Evolutionary conservation across 2,113 vertebrate genomes (phyloP).

Genomic region (Hepsetus odoe): DNA sequence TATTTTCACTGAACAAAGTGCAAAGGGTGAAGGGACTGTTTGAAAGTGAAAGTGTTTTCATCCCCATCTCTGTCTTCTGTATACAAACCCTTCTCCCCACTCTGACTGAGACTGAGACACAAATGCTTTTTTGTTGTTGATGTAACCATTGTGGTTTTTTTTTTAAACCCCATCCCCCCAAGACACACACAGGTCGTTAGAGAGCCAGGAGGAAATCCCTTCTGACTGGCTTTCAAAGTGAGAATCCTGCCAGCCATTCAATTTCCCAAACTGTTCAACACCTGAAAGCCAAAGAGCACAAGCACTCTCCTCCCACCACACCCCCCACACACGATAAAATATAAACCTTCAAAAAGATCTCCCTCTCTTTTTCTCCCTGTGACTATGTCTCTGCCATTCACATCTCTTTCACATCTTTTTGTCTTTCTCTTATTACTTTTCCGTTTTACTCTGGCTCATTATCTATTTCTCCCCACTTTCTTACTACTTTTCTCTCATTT

Average conservation of each 20-base stretch:
- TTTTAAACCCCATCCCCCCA: neutral
- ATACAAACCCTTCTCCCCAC: neutral
- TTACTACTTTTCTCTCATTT: too few species aligned
- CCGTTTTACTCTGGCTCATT: neutral
- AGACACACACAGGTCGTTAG: neutral
- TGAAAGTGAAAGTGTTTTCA: neutral
- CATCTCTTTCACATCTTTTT: neutral
- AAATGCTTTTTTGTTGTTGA: neutral
- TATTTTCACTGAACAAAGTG: neutral
- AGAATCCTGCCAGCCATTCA: neutral
- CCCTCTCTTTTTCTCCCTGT: neutral
- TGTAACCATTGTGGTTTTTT: neutral
- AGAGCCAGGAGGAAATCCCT: neutral
- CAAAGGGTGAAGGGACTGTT: neutral
- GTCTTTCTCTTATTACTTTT: neutral
- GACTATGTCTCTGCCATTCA: neutral
- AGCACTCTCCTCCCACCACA: too few species aligned
- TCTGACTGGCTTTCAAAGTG: neutral
- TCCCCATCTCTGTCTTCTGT: neutral
- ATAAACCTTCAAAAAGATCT: conserved; percentile 11
- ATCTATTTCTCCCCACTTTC: too few species aligned
- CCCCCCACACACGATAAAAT: neutral
- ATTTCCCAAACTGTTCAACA: neutral
- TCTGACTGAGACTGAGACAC: neutral
- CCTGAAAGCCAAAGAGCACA: neutral